Base-by-base conservation (phyloP, 2,113 vertebrate genomes). In the Brachyhypopomus occidentalis region DNA sequence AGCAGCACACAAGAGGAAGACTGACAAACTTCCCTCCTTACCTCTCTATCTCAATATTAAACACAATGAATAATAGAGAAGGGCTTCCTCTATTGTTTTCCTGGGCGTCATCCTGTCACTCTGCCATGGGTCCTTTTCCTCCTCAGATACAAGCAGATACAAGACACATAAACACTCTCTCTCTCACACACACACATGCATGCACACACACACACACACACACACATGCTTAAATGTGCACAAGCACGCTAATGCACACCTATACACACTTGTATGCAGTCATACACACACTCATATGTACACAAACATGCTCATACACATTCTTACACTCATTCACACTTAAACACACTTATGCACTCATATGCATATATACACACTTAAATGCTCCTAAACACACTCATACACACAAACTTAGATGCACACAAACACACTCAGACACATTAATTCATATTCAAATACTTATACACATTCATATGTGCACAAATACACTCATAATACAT, bases 21-120 rank as follows among this genome's bases (percentile, higher is more conserved):
- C 71, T 59, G 77, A 73, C 75, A 73, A 41, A 79, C 34, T 75
- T 41, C 70, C 63, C 79, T 34, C 14, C 75, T 56, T 69, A 52
- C 64, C 34, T 71, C 78, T 36, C 27, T 14, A 17, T 11, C 62
- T 83, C 60, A 34, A 34, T 72, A 48, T 48, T 80, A 62, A 83
- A 80, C 69, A 85, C 84, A 83, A 83, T 85, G 14, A 77, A 80
- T 66, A 79, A 80, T 67, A 67, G 59, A 74, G 58, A 77, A 45
- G 72, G 59, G 69, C 80, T 79, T 85, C 84, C 84, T 72, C 77
- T 75, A 85, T 82, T 82, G 83, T 78, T 62, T 72, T 62, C 20
- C 14, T 63, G 69, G 72, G 30, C 48, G 63, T 19, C 25, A 16
- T 34, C 72, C 77, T 67, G 77, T 83, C 73, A n/a, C 84, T 81